These are phyloP conservation scores for Lithosia quadra DNA, from an alignment of 2,888 invertebrate species.

Conservation along the genomic window DNA sequence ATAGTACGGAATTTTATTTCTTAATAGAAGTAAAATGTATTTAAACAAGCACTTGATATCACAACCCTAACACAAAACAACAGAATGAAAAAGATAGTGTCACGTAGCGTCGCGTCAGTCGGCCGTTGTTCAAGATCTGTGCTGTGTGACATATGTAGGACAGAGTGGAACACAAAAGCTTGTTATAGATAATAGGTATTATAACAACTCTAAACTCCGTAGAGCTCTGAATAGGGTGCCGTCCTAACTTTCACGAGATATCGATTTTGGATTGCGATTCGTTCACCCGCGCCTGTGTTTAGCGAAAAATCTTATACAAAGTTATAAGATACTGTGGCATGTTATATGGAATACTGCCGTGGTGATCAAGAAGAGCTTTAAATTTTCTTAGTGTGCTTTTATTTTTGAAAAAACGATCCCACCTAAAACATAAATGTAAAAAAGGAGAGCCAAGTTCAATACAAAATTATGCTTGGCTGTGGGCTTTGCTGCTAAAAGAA, in stretches of 20 bases:
- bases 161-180: constrained; percentile 45
- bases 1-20: no score
- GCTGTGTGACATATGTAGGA: constrained; percentile 39
- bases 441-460: no score
- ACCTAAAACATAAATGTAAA: no score
- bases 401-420: no score
- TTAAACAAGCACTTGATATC: no score
- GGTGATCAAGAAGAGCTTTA: background rate
- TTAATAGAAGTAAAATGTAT: no score
- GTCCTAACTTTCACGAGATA: constrained; percentile 60
- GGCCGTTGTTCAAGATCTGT: constrained; percentile 29
- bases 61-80: background rate
- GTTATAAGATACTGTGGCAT: constrained; percentile 1
- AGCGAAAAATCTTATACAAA: constrained; percentile 14
- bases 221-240: constrained; percentile 58
- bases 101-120: constrained; percentile 18
- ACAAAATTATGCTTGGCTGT: no score
- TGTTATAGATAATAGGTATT: constrained; percentile 43
- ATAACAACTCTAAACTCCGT: constrained; percentile 51
- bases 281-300: constrained; percentile 17
- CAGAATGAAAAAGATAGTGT: constrained; percentile 36
- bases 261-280: constrained; percentile 55
- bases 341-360: background rate
- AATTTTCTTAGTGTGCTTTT: no score
- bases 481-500: no score